Conservation (phyloP, 2,797 vertebrate genomes). For the Clamator glandarius region DNA sequence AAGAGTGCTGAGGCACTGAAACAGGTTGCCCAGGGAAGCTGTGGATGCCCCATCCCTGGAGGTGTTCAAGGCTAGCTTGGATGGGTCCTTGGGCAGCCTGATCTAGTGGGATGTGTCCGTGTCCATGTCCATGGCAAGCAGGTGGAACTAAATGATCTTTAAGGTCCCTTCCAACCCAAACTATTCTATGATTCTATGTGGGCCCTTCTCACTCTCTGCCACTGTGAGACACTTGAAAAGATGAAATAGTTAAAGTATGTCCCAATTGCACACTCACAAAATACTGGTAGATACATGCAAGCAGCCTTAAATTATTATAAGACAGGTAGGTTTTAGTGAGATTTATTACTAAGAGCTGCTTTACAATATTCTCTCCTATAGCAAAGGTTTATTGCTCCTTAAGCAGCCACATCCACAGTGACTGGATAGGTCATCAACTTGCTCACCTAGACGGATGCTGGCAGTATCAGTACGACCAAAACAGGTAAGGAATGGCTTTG, state of each 20-base stretch:
- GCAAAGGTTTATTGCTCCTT: background rate
- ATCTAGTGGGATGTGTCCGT: no score
- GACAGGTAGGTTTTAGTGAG: background rate
- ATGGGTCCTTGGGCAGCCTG: no score
- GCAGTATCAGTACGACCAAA: background rate
- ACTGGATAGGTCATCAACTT: background rate
- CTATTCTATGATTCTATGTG: background rate
- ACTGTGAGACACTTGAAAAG: background rate
- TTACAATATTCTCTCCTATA: background rate
- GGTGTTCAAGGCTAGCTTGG: no score
- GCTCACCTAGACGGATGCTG: background rate
- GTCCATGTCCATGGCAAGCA: no score
- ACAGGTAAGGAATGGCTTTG: background rate
- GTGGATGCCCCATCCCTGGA: no score
- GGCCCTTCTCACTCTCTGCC: background rate
- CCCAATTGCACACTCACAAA: background rate
- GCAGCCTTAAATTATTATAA: background rate
- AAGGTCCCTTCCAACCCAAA: no score
- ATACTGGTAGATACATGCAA: background rate
- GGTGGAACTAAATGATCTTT: no score
- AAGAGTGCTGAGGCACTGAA: no score
- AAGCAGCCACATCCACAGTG: background rate
- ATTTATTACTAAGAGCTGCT: background rate
- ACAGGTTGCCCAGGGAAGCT: no score
- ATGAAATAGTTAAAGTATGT: background rate